Evolutionary conservation across 2,888 invertebrate species (phyloP).

Genomic region (Scaptomyza parva): DNA sequence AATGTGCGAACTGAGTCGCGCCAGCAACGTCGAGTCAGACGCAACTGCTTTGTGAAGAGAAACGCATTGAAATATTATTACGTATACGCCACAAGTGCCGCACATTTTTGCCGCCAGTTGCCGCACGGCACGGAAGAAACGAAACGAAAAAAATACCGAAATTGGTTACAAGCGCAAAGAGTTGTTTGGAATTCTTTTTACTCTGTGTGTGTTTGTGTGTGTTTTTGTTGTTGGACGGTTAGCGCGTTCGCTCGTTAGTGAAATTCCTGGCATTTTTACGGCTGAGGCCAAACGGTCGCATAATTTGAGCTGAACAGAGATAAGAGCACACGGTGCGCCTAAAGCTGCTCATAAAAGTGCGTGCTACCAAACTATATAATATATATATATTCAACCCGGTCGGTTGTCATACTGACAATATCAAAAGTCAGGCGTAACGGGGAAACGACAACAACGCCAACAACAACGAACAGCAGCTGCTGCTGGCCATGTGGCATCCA

Average conservation of each 20-base stretch:
- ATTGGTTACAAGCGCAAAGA: constrained; percentile 30
- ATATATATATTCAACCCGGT: constrained; percentile 25
- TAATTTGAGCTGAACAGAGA: constrained; percentile 50
- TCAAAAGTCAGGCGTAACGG: constrained; percentile 14
- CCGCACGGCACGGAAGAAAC: too few species aligned
- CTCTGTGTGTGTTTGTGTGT: too few species aligned
- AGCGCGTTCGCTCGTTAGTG: constrained; percentile 62
- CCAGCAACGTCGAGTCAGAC: constrained; percentile 61
- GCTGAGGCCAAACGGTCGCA: constrained; percentile 31
- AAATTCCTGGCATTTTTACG: constrained; percentile 50
- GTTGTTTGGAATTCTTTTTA: constrained; percentile 17
- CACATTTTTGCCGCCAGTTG: constrained; percentile 29
- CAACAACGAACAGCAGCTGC: constrained; percentile 4
- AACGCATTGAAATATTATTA: constrained; percentile 26
- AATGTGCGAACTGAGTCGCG: constrained; percentile 72
- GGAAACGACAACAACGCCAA: neutral
- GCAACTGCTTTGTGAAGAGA: constrained; percentile 38
- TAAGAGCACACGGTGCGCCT: constrained; percentile 14
- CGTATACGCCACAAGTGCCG: constrained; percentile 61
- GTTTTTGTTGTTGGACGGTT: constrained; percentile 5
- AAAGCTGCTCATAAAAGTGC: constrained; percentile 67
- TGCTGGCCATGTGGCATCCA: constrained; percentile 56
- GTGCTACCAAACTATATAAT: constrained; percentile 62
- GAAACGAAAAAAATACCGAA: too few species aligned
- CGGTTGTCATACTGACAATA: neutral